Evolutionary conservation across 2,888 invertebrate genomes (phyloP).

Genomic region (Drosophila austrosaltans): DNA sequence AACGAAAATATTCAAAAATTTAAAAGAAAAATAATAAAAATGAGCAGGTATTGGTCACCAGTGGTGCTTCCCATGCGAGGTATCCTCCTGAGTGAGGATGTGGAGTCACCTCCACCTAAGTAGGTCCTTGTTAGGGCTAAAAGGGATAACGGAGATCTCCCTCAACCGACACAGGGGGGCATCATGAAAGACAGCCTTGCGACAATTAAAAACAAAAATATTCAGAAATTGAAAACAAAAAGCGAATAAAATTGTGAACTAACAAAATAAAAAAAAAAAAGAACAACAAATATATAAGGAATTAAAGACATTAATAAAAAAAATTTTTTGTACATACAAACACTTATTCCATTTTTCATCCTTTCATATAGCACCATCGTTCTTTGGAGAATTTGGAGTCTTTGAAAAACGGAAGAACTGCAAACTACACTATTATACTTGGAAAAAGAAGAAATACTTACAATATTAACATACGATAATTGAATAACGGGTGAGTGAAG

Average conservation of each 20-base stretch:
- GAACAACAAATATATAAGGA: neutral
- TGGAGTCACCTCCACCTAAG: neutral
- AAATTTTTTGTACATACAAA: no score
- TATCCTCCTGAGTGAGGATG: constrained; percentile 4
- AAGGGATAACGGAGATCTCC: no score
- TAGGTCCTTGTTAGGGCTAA: neutral
- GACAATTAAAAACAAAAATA: neutral
- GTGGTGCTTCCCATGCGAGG: neutral
- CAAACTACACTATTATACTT: neutral
- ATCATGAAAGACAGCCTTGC: no score
- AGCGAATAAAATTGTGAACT: neutral
- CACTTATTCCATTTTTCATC: no score
- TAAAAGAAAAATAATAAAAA: no score
- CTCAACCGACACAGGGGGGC: no score
- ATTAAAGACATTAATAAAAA: neutral
- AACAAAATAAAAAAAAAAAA: neutral
- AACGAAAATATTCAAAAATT: no score
- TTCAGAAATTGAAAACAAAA: neutral
- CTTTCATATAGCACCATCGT: no score
- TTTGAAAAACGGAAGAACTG: neutral
- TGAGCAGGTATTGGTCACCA: no score
- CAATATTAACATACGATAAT: neutral
- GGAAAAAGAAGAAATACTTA: neutral
- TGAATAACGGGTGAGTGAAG: neutral
- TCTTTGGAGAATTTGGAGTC: no score